Conservation (phyloP, 1,140 invertebrate species). For the Bombus pyrosoma region DNA sequence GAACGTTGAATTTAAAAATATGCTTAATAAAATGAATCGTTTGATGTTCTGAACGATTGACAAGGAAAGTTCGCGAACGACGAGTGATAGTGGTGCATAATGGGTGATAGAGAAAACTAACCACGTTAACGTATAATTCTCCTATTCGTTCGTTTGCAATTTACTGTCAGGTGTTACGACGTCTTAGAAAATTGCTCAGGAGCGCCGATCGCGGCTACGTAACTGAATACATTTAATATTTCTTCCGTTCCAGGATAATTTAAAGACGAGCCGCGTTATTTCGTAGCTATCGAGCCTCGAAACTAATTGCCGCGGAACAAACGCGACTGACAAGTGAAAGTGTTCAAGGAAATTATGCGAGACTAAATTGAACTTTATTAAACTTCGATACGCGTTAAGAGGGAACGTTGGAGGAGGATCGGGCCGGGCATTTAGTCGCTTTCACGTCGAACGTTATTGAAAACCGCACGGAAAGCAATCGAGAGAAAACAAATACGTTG, state of each 20-base stretch:
- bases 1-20: neutral
- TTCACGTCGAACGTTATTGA: conserved; percentile 6
- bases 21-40: neutral
- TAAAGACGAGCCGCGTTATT: conserved; percentile 5
- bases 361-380: conserved; percentile 41
- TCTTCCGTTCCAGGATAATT: neutral
- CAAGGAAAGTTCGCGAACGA: too few species aligned
- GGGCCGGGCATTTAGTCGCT: conserved; percentile 7
- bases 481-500: conserved; percentile 19
- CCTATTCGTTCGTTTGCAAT: neutral
- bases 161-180: neutral
- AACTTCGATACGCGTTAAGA: conserved; percentile 20
- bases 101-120: neutral
- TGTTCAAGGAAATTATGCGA: neutral
- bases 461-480: neutral
- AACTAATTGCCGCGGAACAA: conserved; percentile 40
- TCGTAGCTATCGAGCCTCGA: neutral
- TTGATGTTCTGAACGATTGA: neutral
- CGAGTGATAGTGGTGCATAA: too few species aligned
- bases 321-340: conserved; percentile 39
- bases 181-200: neutral
- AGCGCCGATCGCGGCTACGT: neutral
- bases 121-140: neutral
- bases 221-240: neutral
- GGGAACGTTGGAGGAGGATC: conserved; percentile 4